Evolutionary conservation across 2,113 vertebrate species (phyloP).

Genomic region (Dolichallabes microphthalmus): DNA sequence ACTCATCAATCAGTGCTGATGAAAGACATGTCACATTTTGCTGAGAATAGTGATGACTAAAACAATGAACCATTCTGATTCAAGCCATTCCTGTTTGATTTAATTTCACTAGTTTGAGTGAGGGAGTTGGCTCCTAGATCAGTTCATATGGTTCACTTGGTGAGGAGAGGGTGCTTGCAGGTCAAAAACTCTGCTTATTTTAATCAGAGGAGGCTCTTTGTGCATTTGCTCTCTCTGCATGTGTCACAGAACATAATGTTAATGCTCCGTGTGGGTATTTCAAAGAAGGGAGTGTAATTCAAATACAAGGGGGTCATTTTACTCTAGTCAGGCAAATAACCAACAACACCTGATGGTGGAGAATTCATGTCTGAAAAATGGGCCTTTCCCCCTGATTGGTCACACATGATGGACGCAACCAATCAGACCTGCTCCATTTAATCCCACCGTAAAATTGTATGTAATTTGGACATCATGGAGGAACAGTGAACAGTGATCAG

Average conservation of each 20-base stretch:
- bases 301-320: constrained; percentile 12
- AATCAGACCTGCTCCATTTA: constrained; percentile 19
- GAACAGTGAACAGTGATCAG: background rate
- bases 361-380: background rate
- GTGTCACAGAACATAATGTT: constrained; percentile 11
- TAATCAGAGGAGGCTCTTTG: constrained; percentile 29
- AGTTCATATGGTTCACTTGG: constrained; percentile 34
- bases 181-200: constrained; percentile 46
- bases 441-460: constrained; percentile 9
- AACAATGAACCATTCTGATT: constrained; percentile 51
- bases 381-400: constrained; percentile 5
- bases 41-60: constrained; percentile 55
- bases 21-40: constrained; percentile 53
- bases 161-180: constrained; percentile 30
- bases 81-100: constrained; percentile 50
- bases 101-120: constrained; percentile 36
- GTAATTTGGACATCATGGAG: constrained; percentile 9
- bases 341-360: constrained; percentile 9
- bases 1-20: constrained; percentile 54
- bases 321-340: constrained; percentile 6
- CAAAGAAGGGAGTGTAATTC: background rate
- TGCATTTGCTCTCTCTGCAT: background rate
- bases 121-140: constrained; percentile 44
- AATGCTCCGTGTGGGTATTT: background rate
- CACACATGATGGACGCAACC: background rate